Evolutionary conservation across 2,888 invertebrate genomes (phyloP), one percentile per base, ranked within the genome.

Genomic region (Erpobdella octoculata): DNA sequence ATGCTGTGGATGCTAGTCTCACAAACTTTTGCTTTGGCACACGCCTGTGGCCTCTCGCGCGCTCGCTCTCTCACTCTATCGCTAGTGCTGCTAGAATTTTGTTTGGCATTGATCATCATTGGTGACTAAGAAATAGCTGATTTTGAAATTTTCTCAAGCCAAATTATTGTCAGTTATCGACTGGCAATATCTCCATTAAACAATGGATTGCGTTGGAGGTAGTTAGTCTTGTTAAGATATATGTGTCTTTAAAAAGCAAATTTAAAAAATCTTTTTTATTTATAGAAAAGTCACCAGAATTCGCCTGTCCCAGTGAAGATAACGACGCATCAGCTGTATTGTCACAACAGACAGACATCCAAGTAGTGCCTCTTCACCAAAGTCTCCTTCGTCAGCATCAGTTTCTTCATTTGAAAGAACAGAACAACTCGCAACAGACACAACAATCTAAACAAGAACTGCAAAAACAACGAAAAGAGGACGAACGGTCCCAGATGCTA

Each of bases 21-120:
- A n/a, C n/a, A n/a, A 53, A 53, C 53, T 53, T 53, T 53, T 53
- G 53, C 53, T 53, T 21, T 53, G 53, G 53, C 53, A 53, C 9
- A 28, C 21, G 53, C 53, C 53, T 4, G 21, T n/a, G 21, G 41
- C 28, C 53, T 3, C 21, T 15, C 9, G 9, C 53, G 12, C 18
- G 12, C 46, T 41, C 46, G 12, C 46, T 41, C 46, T 41, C 46
- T 41, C 46, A 15, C 46, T 41, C 46, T 41, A 12, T 41, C 46
- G 12, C 46, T 41, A 15, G 46, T 41, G 12, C 46, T 41, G 12
- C n/a, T n/a, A n/a, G n/a, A n/a, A n/a, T n/a, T n/a, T n/a, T n/a
- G n/a, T n/a, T n/a, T n/a, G n/a, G n/a, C n/a, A n/a, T n/a, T n/a
- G n/a, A n/a, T n/a, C n/a, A n/a, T n/a, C n/a, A n/a, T n/a, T n/a